Percentiles rank a stretch among this genome's conserved stretches.
phyloP scores from a whole-genome alignment of 2,888 invertebrate genomes.

The Vanessa cardui region DNA sequence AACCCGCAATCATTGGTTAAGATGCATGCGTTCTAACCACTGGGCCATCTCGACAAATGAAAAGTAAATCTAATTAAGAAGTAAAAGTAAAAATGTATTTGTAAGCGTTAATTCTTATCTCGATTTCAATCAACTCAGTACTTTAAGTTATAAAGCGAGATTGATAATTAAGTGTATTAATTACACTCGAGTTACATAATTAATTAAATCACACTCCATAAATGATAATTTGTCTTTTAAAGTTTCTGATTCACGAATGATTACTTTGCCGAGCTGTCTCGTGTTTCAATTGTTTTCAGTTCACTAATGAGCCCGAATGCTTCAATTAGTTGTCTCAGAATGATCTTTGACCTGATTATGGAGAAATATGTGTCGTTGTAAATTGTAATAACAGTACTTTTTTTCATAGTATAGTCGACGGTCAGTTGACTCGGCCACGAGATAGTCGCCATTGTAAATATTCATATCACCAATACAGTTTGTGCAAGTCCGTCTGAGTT shows the following conservation, averaged over 20 bases:
- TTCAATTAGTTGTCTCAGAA: background rate
- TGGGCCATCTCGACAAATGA: too few species aligned
- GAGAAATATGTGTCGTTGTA: too few species aligned
- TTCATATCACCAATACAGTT: too few species aligned
- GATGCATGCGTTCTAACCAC: too few species aligned
- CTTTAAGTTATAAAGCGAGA: background rate
- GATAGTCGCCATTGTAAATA: too few species aligned
- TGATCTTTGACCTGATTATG: background rate
- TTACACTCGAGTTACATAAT: background rate
- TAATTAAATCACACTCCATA: background rate
- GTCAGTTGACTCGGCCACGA: too few species aligned
- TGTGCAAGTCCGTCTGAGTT: too few species aligned
- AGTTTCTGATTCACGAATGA: background rate
- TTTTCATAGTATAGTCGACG: too few species aligned
- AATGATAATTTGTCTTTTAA: background rate
- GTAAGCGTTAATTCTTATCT: background rate
- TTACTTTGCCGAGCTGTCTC: background rate
- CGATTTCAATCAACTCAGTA: background rate
- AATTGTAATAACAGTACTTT: too few species aligned
- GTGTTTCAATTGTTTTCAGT: background rate
- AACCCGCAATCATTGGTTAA: too few species aligned
- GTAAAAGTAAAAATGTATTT: too few species aligned
- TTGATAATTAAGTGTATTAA: background rate
- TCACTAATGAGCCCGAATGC: background rate
- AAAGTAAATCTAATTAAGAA: background rate